Base-by-base conservation (phyloP, 2,888 invertebrate genomes). In the Mythimna albipuncta region DNA sequence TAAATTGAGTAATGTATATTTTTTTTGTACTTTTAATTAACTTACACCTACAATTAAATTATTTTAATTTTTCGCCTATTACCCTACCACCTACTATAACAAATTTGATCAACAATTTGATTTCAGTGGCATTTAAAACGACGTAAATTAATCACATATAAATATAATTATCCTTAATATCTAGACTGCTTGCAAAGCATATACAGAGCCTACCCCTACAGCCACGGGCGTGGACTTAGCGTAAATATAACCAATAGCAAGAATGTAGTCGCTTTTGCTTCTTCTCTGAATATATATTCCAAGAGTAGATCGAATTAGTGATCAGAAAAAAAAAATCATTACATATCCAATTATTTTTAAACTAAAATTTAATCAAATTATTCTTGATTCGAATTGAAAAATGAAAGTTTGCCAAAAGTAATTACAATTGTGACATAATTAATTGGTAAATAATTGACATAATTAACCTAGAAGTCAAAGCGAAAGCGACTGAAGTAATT, bases 181-280 rank as follows among this genome's bases (percentile, higher is more conserved):
- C 69, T 85, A 85, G 55, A 69, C 89, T 91, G 91, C 89, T 87
- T 82, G 85, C 47, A 79, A 89, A 89, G 88, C 90, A 84, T 52
- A 52, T 87, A 88, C 85, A 85, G 89, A 91, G 91, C 89, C 81
- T 77, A 77, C 77, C 77, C 64, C 78, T 77, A 72, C 38, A 64
- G 64, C 54, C 69, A 68, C 66, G 66, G 64, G 64, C 61, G 71
- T 76, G 63, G 68, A 69, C 73, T 78, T 81, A 85, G 81, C 82
- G 77, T 81, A 71, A 76, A 41, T 59, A 73, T 76, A 4, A 41
- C 13, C 21, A 61, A 13, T 61, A 41, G 71, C 41, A 67, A 62
- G 57, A 21, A 79, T n/a, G 64, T 38, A 72, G 52, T 52, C 75
- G 72, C 72, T 75, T 72, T 68, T 38, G 73, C 78, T 67, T 66